Evolutionary conservation across 2,888 invertebrate genomes (phyloP), one percentile per base, ranked within the genome.

Genomic region (Frankliniella fusca): DNA sequence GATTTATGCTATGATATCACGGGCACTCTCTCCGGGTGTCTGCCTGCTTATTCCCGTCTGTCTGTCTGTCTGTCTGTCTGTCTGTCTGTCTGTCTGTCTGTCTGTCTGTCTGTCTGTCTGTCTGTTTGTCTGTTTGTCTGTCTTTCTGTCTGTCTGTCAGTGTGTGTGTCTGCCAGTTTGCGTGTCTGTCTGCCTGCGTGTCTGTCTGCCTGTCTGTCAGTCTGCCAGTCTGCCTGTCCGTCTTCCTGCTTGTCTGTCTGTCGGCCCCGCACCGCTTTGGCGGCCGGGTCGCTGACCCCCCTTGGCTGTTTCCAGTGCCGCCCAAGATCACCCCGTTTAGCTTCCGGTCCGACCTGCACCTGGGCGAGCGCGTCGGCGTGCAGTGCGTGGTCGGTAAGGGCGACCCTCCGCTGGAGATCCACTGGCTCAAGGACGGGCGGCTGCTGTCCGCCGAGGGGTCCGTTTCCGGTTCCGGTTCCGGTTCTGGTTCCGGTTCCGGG

Each of bases 381-480:
- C 89, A 89, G 84, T 90, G 90, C 86, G 88, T 88, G 81, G 89
- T 90, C 84, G 88, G 88, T 85, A 88, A 89, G 84, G 90, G 92
- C 80, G 91, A 91, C 86, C 88, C 89, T 83, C 91, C 91, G 81
- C 87, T 91, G 83, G 88, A 87, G 85, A 89, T 91, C 84, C 87
- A 87, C 82, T 92, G 91, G 91, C 88, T 87, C 82, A 91, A 91
- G 87, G 90, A 92, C 85, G 90, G 90, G 70, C 87, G 88, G 54
- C 87, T 89, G 3, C 88, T 92, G 83, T 88, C 88, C 82, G 88
- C 88, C 83, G 87, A 87, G 70, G 86, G n/a, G n/a, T n/a, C 86
- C 18, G 86, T 87, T 83, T 87, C 86, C 18, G 86, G 87, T n/a
- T n/a, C n/a, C n/a, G n/a, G n/a, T n/a, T n/a, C n/a, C 83, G 89